These are phyloP conservation scores for Drosophila tsacasi DNA, from an alignment of 1,140 invertebrate species.

Conservation along the genomic window DNA sequence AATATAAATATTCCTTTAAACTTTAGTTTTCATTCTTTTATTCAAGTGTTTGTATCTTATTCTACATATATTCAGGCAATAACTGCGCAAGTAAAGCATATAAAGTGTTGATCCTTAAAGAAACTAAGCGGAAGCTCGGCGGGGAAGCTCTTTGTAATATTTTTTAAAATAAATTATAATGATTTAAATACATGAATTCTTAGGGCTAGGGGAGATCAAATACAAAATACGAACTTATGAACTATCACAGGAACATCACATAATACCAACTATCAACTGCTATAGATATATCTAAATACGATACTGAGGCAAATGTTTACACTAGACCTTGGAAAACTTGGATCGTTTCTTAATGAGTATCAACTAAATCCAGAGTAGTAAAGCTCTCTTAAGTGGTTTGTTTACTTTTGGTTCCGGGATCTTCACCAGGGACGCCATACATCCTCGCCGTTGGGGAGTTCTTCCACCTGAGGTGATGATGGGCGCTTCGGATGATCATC, in stretches of 20 bases:
- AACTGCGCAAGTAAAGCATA: constrained; percentile 20
- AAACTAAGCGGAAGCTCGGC: constrained; percentile 62
- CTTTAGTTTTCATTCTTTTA: constrained; percentile 8
- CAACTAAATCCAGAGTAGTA: constrained; percentile 63
- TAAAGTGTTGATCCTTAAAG: constrained; percentile 8
- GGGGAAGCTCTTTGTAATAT: constrained; percentile 54
- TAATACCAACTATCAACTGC: constrained; percentile 53
- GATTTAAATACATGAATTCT: constrained; percentile 31
- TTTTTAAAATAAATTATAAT: constrained; percentile 39
- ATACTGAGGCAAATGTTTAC: constrained; percentile 55
- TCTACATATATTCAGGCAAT: constrained; percentile 21
- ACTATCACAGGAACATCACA: constrained; percentile 84
- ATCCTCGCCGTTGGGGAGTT: constrained; percentile 63
- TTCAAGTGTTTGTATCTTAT: constrained; percentile 16
- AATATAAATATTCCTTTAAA: background rate
- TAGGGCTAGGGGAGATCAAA: constrained; percentile 65
- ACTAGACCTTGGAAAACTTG: constrained; percentile 67
- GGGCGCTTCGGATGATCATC: constrained; percentile 17
- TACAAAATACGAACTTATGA: constrained; percentile 71
- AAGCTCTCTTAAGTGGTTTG: constrained; percentile 58
- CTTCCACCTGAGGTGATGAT: constrained; percentile 23
- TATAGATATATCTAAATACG: constrained; percentile 21
- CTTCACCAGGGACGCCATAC: constrained; percentile 82
- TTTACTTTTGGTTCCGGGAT: background rate
- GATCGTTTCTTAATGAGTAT: constrained; percentile 33